A percentile compares a stretch with the other conserved stretches of the same genome.
Evolutionary conservation across 2,113 vertebrate genomes (phyloP).

Genomic region (Actenoides hombroni): DNA sequence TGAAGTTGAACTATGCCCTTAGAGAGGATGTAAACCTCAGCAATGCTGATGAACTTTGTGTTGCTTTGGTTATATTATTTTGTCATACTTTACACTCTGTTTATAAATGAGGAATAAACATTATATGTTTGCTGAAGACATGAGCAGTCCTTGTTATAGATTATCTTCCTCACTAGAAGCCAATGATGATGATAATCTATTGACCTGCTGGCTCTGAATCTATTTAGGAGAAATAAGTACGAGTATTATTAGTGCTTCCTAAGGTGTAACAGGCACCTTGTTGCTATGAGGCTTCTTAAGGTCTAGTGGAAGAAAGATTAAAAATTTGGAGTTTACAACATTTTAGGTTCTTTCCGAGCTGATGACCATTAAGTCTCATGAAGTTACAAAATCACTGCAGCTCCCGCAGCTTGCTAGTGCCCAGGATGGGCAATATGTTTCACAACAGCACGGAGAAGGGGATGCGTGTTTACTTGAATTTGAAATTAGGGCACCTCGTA

Average conservation of each 20-base stretch:
- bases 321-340: background rate
- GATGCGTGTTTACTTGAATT: background rate
- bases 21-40: constrained; percentile 18
- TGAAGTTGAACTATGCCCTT: background rate
- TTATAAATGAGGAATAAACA: constrained; percentile 26
- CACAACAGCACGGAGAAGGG: background rate
- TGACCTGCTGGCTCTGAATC: background rate
- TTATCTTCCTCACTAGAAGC: background rate
- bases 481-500: constrained; percentile 3
- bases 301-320: background rate
- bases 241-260: background rate
- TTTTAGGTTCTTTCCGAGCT: background rate
- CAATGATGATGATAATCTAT: background rate
- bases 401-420: background rate
- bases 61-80: constrained; percentile 37
- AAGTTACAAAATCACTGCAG: background rate
- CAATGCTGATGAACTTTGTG: constrained; percentile 21
- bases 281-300: background rate
- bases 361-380: background rate
- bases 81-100: background rate
- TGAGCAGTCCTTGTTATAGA: background rate
- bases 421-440: background rate
- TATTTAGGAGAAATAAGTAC: background rate
- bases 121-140: background rate
- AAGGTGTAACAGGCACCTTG: background rate